Evolutionary conservation across 2,113 vertebrate genomes (phyloP), one percentile per base, ranked within the genome.

Genomic region (Pachypanchax playfairii): DNA sequence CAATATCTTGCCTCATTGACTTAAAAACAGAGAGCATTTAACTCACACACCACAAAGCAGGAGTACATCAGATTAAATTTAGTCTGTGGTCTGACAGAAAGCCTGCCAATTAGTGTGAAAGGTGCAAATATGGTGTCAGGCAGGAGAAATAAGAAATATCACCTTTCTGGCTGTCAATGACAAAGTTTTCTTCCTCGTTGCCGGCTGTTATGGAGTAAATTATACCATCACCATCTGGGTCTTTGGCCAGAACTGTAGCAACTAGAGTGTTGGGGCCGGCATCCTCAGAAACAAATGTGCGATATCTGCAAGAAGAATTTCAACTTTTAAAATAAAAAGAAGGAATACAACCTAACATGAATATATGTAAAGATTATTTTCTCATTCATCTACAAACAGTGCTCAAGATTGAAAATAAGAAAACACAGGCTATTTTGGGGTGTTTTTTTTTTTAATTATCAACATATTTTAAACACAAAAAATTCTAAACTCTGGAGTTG

Each of bases 81-180:
- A 75, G 78, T 60, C 65, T 57, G 44, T 76, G 70, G 70, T 66
- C 78, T 82, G 71, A 84, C 28, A 29, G 75, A 73, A 73, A 58
- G 56, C 64, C 70, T 79, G 77, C 75, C 73, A 78, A 83, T 88
- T 79, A 85, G 47, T 63, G 39, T 47, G 43, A 73, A 65, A 51
- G 42, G 51, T 33, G 64, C 41, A 65, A 69, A 75, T 66, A 56
- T 50, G 62, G 74, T 48, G 49, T 57, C 53, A 21, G 36, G 26
- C 15, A 3, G 46, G 48, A 17, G 73, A 74, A 87, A 73, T 26
- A 74, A 72, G 68, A 80, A 72, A 35, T 24, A 57, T 85, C 82
- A 96, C 95, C 94, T 94, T 94, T 95, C 85, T 93, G 92, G 67
- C 87, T 91, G 86, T 96, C 94, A 5, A 96, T 94, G 86, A 95